These are phyloP conservation scores for Pyrgus malvae DNA, from an alignment of 2,888 invertebrate species.

Conservation along the genomic window DNA sequence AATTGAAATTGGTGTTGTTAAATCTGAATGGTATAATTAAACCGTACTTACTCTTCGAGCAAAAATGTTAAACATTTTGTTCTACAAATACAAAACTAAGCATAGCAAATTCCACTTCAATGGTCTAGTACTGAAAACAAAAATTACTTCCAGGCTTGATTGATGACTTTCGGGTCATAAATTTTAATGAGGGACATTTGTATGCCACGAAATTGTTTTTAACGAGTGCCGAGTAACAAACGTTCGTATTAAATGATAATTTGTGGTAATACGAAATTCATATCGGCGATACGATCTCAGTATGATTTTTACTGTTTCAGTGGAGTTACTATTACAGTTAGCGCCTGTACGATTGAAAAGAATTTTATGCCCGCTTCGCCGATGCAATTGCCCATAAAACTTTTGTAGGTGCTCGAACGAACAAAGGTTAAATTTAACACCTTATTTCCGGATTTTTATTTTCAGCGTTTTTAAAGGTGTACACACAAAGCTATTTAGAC, in stretches of 20 bases:
- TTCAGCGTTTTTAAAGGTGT: no score
- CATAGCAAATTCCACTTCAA: neutral
- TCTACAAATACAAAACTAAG: neutral
- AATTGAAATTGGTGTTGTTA: no score
- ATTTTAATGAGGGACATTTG: constrained; percentile 10
- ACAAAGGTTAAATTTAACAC: constrained; percentile 14
- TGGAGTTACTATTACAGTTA: constrained; percentile 17
- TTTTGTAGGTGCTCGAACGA: constrained; percentile 20
- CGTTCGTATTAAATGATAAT: constrained; percentile 22
- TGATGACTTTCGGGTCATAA: neutral
- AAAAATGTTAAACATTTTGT: no score
- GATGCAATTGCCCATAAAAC: constrained; percentile 23
- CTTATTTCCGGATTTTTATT: constrained; percentile 5
- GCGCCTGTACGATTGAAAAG: constrained; percentile 25
- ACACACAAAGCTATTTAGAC: no score
- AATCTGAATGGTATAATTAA: no score
- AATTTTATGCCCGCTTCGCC: constrained; percentile 21
- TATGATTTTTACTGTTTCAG: constrained; percentile 17
- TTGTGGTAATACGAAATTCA: constrained; percentile 20
- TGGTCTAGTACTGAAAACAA: neutral
- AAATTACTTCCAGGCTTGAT: neutral
- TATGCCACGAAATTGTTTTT: constrained; percentile 14
- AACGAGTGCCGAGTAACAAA: constrained; percentile 10
- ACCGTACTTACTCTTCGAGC: no score
- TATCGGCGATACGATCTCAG: constrained; percentile 21